Conservation (phyloP, 2,113 vertebrate genomes). For the Geococcyx californianus region DNA sequence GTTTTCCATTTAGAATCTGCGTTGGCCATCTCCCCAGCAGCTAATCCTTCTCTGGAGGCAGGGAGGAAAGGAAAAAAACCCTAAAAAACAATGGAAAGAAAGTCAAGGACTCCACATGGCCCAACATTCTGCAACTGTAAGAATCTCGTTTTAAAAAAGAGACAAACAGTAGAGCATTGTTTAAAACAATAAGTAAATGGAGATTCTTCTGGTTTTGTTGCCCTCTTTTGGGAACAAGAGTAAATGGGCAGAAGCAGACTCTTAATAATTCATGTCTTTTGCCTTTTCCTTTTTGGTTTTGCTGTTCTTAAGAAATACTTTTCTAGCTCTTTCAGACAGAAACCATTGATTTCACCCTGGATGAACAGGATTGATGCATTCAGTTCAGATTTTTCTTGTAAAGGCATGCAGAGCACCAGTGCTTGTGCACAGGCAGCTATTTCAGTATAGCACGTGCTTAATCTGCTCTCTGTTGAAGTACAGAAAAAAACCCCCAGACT, state of each 20-base stretch:
- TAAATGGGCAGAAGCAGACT: not conserved
- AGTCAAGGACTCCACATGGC: not conserved
- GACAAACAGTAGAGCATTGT: not conserved
- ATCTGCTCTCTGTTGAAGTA: not conserved
- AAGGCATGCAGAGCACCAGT: not conserved
- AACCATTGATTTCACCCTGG: not conserved
- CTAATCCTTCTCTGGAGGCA: slow-evolving; percentile 1
- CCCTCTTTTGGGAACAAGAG: not conserved
- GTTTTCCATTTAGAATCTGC: slow-evolving; percentile 40
- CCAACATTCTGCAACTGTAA: not conserved
- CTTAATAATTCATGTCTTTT: not conserved
- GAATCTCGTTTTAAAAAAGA: not conserved
- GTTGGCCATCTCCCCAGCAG: slow-evolving; percentile 44
- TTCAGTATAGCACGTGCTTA: fast-evolving
- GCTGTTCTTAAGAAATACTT: not conserved
- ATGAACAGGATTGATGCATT: fast-evolving
- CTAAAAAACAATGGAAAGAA: not conserved
- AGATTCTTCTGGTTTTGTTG: not conserved
- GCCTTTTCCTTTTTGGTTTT: not conserved
- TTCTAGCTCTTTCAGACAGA: not conserved
- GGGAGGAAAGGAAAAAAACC: too few species aligned
- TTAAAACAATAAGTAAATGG: not conserved
- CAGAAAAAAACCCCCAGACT: not conserved
- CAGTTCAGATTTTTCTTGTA: not conserved
- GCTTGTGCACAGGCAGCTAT: not conserved